phyloP scores from a whole-genome alignment of 2,797 vertebrate species.

The Enteromius thamalakanensis region DNA sequence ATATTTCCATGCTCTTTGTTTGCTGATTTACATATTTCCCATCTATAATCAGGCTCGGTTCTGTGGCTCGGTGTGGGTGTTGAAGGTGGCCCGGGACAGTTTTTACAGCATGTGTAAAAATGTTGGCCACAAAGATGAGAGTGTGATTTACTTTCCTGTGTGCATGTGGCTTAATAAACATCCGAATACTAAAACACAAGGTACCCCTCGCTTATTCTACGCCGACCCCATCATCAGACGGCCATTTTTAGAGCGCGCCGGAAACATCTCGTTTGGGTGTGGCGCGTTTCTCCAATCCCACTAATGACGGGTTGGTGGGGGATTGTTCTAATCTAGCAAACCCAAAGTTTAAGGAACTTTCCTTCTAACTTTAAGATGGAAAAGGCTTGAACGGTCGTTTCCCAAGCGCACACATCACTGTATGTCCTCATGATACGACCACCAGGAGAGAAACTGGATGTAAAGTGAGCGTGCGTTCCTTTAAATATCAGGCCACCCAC shows the following conservation, averaged over 20 bases:
- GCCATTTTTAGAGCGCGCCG: slow-evolving; percentile 62
- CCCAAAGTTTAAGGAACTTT: slow-evolving; percentile 51
- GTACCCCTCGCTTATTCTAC: slow-evolving; percentile 52
- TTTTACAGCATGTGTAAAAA: slow-evolving; percentile 43
- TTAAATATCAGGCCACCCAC: slow-evolving; percentile 62
- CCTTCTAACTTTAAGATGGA: slow-evolving; percentile 56
- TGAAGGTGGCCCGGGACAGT: slow-evolving; percentile 3
- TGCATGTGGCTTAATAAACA: slow-evolving; percentile 51
- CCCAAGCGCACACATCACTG: slow-evolving; percentile 44
- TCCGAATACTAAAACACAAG: slow-evolving; percentile 36
- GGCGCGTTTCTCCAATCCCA: slow-evolving; percentile 74
- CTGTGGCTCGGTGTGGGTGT: slow-evolving; percentile 30
- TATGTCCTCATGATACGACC: slow-evolving; percentile 40
- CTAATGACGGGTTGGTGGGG: slow-evolving; percentile 81
- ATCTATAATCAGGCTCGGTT: slow-evolving; percentile 9
- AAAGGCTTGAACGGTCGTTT: slow-evolving; percentile 48
- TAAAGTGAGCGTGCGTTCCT: slow-evolving; percentile 56
- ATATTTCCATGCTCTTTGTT: not conserved
- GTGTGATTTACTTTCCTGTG: slow-evolving; percentile 46
- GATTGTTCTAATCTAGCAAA: slow-evolving; percentile 79
- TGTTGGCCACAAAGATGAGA: slow-evolving; percentile 37
- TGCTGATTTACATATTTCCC: slow-evolving; percentile 23
- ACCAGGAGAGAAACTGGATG: slow-evolving; percentile 54
- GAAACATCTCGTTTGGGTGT: slow-evolving; percentile 77
- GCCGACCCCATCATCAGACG: slow-evolving; percentile 59